Base-by-base conservation (phyloP, 2,888 invertebrate genomes). In the Julus scanicus region DNA sequence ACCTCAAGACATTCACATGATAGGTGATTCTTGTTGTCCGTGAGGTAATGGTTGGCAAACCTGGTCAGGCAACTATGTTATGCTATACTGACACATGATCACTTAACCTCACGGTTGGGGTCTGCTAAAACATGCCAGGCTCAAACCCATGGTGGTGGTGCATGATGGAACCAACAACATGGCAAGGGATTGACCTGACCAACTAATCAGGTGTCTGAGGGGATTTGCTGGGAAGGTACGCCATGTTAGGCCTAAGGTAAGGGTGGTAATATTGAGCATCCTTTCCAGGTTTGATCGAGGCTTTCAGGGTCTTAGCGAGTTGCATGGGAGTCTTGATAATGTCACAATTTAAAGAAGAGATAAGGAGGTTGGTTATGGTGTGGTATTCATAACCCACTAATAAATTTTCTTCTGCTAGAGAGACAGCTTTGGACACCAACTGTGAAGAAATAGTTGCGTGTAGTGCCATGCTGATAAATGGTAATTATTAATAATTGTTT, bases 41-140 rank as follows among this genome's bases (percentile, higher is more conserved):
- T 85, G 85, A 40, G 40, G 85, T 85, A n/a, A 85, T 11, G 48
- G 85, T 85, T 11, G 39, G 85, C 40, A 85, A 40, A 40, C 85
- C 85, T 11, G 40, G 85, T 40, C n/a, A 11, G 85, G 40, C 85
- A 40, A 85, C 48, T 39, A 85, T 40, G 40, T 85, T 40, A 40
- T 85, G 85, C 48, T 40, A 85, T 40, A 40, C 85, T 9, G 85
- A 40, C 85, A 40, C 48, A 8, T 85, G 15, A 85, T 20, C 40
- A 85, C 2, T 20, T 85, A 1, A 85, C 40, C 40, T 40, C 85
- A n/a, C 0, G 85, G n/a, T n/a, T 85, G n/a, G 48, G 11, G 8
- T 8, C 85, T 20, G 85, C 13, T 39, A 15, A 48, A 85, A 48
- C 0, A 39, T 48, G n/a, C 85, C 2, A 13, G 85, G 0, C 40